These are phyloP conservation scores for Hirudo medicinalis DNA, from an alignment of 1,140 invertebrate species.

Conservation along the genomic window DNA sequence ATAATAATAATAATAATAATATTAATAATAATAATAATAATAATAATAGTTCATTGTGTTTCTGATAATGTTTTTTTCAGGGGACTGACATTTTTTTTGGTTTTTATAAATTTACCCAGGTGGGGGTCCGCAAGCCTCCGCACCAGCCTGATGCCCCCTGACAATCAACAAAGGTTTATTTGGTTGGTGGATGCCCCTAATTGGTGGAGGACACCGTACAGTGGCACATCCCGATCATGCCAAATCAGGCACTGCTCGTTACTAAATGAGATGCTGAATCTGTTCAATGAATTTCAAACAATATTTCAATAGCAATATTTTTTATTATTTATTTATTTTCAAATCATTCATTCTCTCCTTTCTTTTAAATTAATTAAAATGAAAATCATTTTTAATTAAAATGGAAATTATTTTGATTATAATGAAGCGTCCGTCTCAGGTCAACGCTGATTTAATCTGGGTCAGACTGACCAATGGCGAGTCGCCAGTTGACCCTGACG, in stretches of 20 bases:
- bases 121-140: too few species aligned
- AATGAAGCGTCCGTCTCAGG: not conserved
- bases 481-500: too few species aligned
- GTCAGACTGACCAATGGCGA: not conserved
- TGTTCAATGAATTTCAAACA: not conserved
- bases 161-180: too few species aligned
- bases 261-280: not conserved
- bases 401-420: not conserved
- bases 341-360: not conserved
- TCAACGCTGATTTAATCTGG: not conserved
- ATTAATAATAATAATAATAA: too few species aligned
- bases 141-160: too few species aligned
- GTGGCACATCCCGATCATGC: too few species aligned
- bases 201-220: too few species aligned
- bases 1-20: too few species aligned
- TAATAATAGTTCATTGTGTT: too few species aligned
- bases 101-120: too few species aligned
- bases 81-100: not conserved
- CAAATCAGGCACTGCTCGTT: too few species aligned
- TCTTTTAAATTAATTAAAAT: not conserved
- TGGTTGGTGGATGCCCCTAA: too few species aligned
- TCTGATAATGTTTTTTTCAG: not conserved
- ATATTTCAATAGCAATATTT: not conserved
- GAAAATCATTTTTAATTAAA: not conserved
- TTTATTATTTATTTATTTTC: not conserved